Evolutionary conservation across 30 jellyfish, hydroid and myxozoan genomes (phyloP).

Genomic region (Chironex yamaguchii): DNA sequence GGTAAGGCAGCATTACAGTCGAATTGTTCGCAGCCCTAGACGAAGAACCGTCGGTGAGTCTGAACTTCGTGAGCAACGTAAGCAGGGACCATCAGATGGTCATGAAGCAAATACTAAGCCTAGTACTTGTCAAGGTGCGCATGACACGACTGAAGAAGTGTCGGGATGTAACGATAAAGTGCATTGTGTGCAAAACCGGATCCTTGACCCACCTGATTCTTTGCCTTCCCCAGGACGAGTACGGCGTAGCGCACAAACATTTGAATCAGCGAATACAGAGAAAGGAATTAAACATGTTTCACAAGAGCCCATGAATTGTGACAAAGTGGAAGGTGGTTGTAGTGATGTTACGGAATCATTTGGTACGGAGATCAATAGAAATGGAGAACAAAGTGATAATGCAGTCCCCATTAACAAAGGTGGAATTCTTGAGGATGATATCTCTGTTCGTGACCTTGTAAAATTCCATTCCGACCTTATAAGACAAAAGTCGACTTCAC

Average conservation of each 20-base stretch:
- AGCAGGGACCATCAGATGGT: not conserved
- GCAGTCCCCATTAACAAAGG: not conserved
- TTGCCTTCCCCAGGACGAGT: not conserved
- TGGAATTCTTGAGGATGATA: constrained; percentile 21
- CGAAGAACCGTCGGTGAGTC: constrained; percentile 70
- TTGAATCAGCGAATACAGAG: not conserved
- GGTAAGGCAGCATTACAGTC: constrained; percentile 11
- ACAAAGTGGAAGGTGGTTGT: not conserved
- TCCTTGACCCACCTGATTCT: not conserved
- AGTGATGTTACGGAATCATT: not conserved
- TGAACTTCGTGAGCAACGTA: constrained; percentile 4
- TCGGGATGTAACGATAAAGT: not conserved
- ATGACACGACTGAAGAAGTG: not conserved
- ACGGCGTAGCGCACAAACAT: not conserved
- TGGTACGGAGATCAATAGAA: not conserved
- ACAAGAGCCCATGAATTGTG: not conserved
- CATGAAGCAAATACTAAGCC: not conserved
- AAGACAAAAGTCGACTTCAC: constrained; percentile 38
- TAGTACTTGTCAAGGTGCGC: constrained; percentile 18
- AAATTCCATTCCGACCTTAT: constrained; percentile 41
- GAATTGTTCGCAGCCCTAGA: constrained; percentile 63
- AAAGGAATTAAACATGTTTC: too few species aligned
- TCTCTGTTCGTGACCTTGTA: constrained; percentile 65
- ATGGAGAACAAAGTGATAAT: not conserved
- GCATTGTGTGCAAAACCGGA: not conserved